Percentiles rank a stretch among this genome's conserved stretches.
Evolutionary conservation across 2,113 vertebrate genomes (phyloP).

Genomic region (Elgaria multicarinata): DNA sequence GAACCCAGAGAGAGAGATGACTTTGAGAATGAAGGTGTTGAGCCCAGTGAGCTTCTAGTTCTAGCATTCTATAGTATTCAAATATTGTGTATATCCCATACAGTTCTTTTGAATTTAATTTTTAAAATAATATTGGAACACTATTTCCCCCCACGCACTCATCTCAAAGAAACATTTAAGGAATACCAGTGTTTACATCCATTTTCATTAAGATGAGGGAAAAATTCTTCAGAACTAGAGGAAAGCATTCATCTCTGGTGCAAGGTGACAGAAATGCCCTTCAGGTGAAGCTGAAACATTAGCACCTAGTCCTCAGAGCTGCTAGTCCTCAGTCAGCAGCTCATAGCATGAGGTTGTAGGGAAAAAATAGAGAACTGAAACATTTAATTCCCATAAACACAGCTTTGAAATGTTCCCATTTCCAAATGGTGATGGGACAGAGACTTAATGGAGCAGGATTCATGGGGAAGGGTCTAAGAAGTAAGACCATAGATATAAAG

Average conservation of each 20-base stretch:
- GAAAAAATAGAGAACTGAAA: conserved; percentile 34
- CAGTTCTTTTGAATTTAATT: background rate
- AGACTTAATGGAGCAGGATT: conserved; percentile 34
- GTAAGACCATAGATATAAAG: conserved; percentile 26
- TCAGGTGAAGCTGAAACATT: background rate
- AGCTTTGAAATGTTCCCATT: conserved; percentile 26
- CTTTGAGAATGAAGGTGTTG: background rate
- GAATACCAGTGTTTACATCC: background rate
- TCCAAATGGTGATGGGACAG: conserved; percentile 11
- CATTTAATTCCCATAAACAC: conserved; percentile 22
- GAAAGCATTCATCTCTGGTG: background rate
- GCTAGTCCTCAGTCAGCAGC: background rate
- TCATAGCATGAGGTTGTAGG: background rate
- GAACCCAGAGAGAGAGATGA: background rate
- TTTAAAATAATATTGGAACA: background rate
- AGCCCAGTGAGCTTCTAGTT: background rate
- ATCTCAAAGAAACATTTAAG: background rate
- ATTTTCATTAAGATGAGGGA: background rate
- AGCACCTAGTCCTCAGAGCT: background rate
- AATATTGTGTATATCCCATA: background rate
- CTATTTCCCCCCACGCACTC: background rate
- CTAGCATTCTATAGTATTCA: background rate
- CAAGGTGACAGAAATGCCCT: background rate
- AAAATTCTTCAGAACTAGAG: background rate
- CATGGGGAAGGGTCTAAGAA: background rate